Percentiles rank a stretch among this genome's conserved stretches.
These are phyloP conservation scores for Phenganax subtilis DNA, from an alignment of 92 coral and sea anemone genomes.

Conservation along the genomic window DNA sequence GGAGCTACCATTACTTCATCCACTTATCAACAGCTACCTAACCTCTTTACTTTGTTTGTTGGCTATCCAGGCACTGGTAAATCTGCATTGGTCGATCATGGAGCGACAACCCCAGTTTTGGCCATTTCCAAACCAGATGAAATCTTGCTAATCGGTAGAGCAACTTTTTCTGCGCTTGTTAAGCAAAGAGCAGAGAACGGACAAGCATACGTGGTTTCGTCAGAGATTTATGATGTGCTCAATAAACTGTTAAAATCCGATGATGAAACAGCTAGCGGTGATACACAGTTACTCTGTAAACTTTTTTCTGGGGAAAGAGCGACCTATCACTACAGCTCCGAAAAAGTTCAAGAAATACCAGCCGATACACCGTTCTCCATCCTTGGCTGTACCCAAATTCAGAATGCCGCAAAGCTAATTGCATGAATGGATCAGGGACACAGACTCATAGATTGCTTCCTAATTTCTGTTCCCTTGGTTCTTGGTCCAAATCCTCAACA, in stretches of 20 bases:
- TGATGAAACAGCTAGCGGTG: slow-evolving; percentile 49
- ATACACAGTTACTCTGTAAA: slow-evolving; percentile 38
- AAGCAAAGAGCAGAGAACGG: slow-evolving; percentile 29
- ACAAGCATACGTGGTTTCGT: slow-evolving; percentile 27
- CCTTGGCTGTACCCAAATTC: slow-evolving; percentile 50
- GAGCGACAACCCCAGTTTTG: slow-evolving; percentile 1
- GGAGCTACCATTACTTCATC: not conserved
- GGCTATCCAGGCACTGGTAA: slow-evolving; percentile 19
- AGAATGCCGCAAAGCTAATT: slow-evolving; percentile 48
- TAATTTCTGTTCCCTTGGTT: slow-evolving; percentile 50
- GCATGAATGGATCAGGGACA: slow-evolving; percentile 59
- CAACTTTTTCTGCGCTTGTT: slow-evolving; percentile 44
- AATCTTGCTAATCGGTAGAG: slow-evolving; percentile 16
- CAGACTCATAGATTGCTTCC: slow-evolving; percentile 50
- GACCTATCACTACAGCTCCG: slow-evolving; percentile 41
- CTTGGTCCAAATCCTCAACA: slow-evolving; percentile 38
- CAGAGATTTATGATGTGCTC: slow-evolving; percentile 40
- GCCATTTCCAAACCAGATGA: not conserved
- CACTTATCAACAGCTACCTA: slow-evolving; percentile 4
- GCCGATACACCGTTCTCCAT: slow-evolving; percentile 48
- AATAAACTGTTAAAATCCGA: slow-evolving; percentile 25
- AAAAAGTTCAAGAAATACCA: slow-evolving; percentile 42
- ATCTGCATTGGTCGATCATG: not conserved
- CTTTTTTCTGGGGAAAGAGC: slow-evolving; percentile 28
- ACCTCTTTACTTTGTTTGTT: not conserved